These are phyloP conservation scores for Pseudomyrmex flavicornis DNA, from an alignment of 1,140 invertebrate genomes.

Conservation along the genomic window DNA sequence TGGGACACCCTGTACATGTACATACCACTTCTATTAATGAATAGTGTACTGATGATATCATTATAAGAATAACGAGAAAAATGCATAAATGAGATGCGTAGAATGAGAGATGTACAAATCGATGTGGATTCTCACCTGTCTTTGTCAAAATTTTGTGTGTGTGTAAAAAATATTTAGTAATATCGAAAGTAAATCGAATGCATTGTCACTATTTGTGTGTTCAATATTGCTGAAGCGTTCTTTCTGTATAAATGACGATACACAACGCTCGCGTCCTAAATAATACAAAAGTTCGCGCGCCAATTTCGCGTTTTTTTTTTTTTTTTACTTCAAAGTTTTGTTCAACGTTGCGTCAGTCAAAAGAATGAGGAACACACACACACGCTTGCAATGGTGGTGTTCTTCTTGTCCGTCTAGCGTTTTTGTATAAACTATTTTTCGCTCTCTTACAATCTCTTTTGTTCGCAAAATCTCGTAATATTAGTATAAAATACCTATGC, in stretches of 20 bases:
- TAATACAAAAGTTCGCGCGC: not conserved
- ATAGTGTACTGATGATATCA: slow-evolving; percentile 81
- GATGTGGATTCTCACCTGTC: slow-evolving; percentile 23
- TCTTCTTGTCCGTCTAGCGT: slow-evolving; percentile 68
- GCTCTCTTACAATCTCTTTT: slow-evolving; percentile 76
- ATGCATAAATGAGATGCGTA: slow-evolving; percentile 80
- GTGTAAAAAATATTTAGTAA: slow-evolving; percentile 60
- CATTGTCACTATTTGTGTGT: slow-evolving; percentile 8
- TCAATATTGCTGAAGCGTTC: not conserved
- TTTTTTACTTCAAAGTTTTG: not conserved
- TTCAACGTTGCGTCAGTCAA: no score
- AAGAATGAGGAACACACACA: no score
- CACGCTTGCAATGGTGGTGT: slow-evolving; percentile 54
- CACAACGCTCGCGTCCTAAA: slow-evolving; percentile 3
- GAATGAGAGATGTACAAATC: slow-evolving; percentile 39
- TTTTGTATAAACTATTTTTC: slow-evolving; percentile 72
- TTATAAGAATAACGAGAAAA: slow-evolving; percentile 83
- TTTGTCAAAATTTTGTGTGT: slow-evolving; percentile 20
- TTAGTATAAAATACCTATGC: slow-evolving; percentile 80
- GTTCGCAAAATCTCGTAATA: slow-evolving; percentile 63
- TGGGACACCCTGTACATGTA: no score
- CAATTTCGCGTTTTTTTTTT: not conserved
- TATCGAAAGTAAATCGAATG: slow-evolving; percentile 51
- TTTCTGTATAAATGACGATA: not conserved
- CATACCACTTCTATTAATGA: slow-evolving; percentile 80